Evolutionary conservation across 2,888 invertebrate genomes (phyloP).

Genomic region (Cephus nigrinus): DNA sequence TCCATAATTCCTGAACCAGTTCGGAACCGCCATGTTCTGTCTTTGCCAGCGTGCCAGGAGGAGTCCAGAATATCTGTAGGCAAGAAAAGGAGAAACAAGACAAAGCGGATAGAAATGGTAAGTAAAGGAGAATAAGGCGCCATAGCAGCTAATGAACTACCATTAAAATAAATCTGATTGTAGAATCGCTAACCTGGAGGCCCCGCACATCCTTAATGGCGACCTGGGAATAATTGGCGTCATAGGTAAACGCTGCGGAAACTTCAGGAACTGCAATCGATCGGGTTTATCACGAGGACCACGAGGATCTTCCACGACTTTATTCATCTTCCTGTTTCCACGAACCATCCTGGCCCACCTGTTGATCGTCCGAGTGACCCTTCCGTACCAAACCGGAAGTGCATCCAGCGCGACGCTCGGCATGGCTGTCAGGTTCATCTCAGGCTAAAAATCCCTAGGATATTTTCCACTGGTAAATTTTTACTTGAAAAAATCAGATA

Average conservation of each 20-base stretch:
- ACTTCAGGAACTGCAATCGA: not conserved
- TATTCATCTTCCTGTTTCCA: not conserved
- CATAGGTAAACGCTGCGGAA: not conserved
- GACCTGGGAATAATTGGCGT: constrained; percentile 4
- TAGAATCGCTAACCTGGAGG: not conserved
- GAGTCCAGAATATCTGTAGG: not conserved
- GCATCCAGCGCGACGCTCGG: not conserved
- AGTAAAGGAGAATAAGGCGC: not conserved
- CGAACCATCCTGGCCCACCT: not conserved
- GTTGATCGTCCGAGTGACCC: not conserved
- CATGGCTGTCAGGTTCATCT: not conserved
- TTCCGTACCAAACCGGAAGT: not conserved
- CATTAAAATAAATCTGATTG: constrained; percentile 7
- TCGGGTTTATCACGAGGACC: not conserved
- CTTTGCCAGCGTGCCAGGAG: not conserved
- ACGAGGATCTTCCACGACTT: not conserved
- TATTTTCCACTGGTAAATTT: not conserved
- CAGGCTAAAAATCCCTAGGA: not conserved
- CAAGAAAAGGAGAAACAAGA: not conserved
- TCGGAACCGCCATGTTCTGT: not conserved
- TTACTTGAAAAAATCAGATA: not conserved
- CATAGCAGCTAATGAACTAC: constrained; percentile 1
- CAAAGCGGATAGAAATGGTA: not conserved
- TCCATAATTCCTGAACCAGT: not conserved
- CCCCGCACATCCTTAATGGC: not conserved